Base-by-base conservation (phyloP, 2,113 vertebrate genomes). In the Centropus unirufus region DNA sequence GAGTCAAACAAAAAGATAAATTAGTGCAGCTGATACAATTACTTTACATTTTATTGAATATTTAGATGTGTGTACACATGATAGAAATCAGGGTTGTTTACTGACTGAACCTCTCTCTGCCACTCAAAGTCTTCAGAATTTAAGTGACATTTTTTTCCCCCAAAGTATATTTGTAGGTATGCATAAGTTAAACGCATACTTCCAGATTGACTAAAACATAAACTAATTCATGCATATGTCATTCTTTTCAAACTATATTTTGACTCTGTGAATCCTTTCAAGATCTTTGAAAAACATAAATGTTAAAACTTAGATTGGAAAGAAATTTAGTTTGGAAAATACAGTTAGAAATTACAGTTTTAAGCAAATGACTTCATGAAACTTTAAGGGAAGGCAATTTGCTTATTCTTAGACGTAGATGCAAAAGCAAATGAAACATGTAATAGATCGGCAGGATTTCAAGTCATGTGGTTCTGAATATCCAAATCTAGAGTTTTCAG, bases 231-330 rank as follows among this genome's bases (percentile, higher is more conserved):
- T 54, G 59, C 34, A 59, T 64, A 75, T 1, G 19, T 55, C 78
- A 72, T 95, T 96, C 36, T 77, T 72, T 69, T 18, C 59, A 74
- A 80, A 91, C 34, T 93, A 42, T 68, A 84, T 84, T 83, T 90
- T 80, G 4, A 67, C 83, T 79, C 81, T 92, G n/a, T 87, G 62
- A 83, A 94, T 89, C 67, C 75, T 94, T 94, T 96, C 69, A 95
- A 91, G 76, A 67, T 54, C 95, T 95, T 82, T 96, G 64, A 94
- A 95, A 96, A 93, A 32, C 27, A 55, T 20, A 96, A 94, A 52
- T 83, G 32, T 94, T 95, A 94, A 95, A 96, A 88, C 91, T 91
- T 91, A 74, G n/a, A 22, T 92, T 92, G 39, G 54, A 92, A 93
- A 94, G 69, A 95, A 86, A 96, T 83, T 96, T 83, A 62, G 34